Evolutionary conservation across 2,888 invertebrate genomes (phyloP), one percentile per base, ranked within the genome.

Genomic region (Andrena haemorrhoa): DNA sequence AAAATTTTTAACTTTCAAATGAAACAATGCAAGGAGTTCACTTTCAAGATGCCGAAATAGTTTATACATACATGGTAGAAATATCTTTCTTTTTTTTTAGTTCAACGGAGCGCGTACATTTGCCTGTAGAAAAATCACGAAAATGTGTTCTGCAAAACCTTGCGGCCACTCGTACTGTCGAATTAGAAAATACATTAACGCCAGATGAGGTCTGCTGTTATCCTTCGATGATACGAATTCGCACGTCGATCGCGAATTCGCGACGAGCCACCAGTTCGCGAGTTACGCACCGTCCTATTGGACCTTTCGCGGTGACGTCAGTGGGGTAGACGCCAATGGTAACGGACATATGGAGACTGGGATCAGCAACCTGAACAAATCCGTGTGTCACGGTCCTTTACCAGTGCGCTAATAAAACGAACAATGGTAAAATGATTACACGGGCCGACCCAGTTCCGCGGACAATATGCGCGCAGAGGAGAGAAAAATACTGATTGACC

Each of bases 261-360:
- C 60, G 49, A 60, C 70, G 75, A 71, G 58, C 72, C 72, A 10
- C 26, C 63, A 61, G 65, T 60, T 70, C 51, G n/a, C 49, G 8
- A 71, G 29, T 26, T 33, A 56, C 70, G 47, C 72, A 56, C 61
- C 75, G 65, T 68, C 70, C 61, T 63, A 76, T 79, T 70, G 79
- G 70, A 79, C 69, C 80, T 64, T 61, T 53, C 53, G 56, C 64
- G 47, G 65, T 88, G 88, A 88, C 88, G 87, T 87, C 85, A 85
- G 74, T 79, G 73, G 75, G 73, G 76, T 77, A 82, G 80, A 77
- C 41, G 41, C 84, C 85, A 86, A 84, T 86, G 73, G 81, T 74
- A 78, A 82, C 73, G 76, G 69, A 58, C 64, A 74, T 41, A 60
- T 31, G 20, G 33, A 41, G 63, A 83, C 60, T 49, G 75, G 23